phyloP scores from a whole-genome alignment of 2,888 invertebrate species.

The Dryococelus australis region DNA sequence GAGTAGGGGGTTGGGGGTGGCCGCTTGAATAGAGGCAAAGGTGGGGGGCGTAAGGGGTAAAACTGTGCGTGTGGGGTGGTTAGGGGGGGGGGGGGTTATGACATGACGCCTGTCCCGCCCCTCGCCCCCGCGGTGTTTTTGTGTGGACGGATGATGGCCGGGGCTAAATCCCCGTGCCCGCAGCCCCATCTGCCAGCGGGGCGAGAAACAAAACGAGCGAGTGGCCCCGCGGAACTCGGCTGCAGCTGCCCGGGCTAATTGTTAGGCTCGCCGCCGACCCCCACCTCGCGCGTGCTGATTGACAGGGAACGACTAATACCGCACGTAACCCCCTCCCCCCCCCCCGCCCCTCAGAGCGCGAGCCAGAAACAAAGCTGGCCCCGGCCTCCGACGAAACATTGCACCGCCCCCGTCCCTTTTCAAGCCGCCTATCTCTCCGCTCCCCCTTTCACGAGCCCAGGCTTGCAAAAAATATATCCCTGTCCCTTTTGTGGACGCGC shows the following conservation, averaged over 20 bases:
- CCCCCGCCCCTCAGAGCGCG: not conserved
- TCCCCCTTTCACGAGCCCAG: not conserved
- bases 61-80: not conserved
- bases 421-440: not conserved
- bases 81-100: too few species aligned
- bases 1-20: too few species aligned
- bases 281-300: not conserved
- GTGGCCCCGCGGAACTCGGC: not conserved
- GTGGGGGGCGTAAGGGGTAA: not conserved
- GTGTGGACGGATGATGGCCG: not conserved
- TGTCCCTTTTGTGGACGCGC: not conserved
- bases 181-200: not conserved
- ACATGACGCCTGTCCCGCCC: not conserved
- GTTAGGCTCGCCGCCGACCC: not conserved
- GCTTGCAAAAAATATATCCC: not conserved
- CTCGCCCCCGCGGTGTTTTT: not conserved
- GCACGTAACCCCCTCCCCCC: not conserved
- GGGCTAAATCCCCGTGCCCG: not conserved
- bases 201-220: not conserved
- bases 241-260: conserved; percentile 2
- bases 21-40: not conserved
- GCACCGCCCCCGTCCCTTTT: not conserved
- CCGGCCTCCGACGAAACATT: not conserved
- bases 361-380: not conserved
- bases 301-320: not conserved